Base-by-base conservation (phyloP, 2,113 vertebrate species). In the Anolis carolinensis region DNA sequence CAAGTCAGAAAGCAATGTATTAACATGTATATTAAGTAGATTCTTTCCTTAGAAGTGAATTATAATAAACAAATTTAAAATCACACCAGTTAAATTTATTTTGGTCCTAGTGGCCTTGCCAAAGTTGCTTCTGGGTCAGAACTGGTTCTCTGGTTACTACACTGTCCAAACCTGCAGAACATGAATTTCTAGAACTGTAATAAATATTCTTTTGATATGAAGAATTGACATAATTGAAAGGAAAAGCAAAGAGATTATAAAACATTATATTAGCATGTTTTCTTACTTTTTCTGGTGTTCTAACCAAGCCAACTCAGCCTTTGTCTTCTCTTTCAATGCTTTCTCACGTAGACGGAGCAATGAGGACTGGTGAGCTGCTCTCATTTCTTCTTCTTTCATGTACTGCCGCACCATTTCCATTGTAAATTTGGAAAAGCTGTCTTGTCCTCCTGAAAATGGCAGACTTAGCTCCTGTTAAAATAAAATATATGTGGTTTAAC, bases 331-430 rank as follows among this genome's bases (percentile, higher is more conserved):
- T 88, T 98, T 98, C 73, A 99, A 94, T n/a, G 98, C 99, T 91
- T 98, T 98, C 92, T 99, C 98, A 3, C 98, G 97, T 25, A 99
- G 97, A 36, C 95, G 97, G 83, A 99, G 96, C 21, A 99, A 95
- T 0, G 98, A 98, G 87, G 97, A 98, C 89, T 99, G 98, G 92
- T 99, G 99, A 91, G 98, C 97, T 20, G 98, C 97, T 36, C 99
- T 94, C 86, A 99, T 97, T 87, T 99, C 98, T 87, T 99, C 98
- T 78, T 99, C 99, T 76, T 98, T 98, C 98, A 99, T 99, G 90
- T 99, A 98, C 89, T 99, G 99, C 5, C 97, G 97, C 23, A 99
- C 99, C 98, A 99, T 99, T 91, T 98, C 98, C 98, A 99, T 99
- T 7, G 98, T 99, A 93, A 99, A 99, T 89, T 97, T 97, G 18